Base-by-base conservation (phyloP, 2,888 invertebrate genomes). In the Drosophila dives region DNA sequence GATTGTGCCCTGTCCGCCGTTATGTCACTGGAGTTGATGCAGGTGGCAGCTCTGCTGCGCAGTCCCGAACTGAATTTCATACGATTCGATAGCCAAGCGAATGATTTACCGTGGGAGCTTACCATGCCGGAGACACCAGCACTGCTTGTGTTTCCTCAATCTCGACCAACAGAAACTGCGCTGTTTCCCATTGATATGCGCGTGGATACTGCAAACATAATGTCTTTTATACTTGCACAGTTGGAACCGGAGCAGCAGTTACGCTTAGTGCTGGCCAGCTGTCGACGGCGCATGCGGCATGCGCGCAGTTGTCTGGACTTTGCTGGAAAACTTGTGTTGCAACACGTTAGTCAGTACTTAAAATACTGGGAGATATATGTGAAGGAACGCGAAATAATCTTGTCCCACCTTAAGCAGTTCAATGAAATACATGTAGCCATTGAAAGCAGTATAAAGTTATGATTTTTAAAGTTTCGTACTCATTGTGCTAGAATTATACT, bases 31-130 rank as follows among this genome's bases (percentile, higher is more conserved):
- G 94, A 95, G 38, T 95, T 96, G 86, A 93, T 96, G 67, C 95
- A 95, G 51, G 73, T 91, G 12, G 74, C 91, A 10, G 75, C 89
- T 8, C 50, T 83, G 11, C 61, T 91, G 6, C 70, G 71, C 11
- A 69, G 81, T 33, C 68, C 78, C 0, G 79, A 85, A 34, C 56
- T 91, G 11, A 71, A 92, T 67, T 95, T 96, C 83, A 95, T 95
- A 29, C 94, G 97, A 23, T 95, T 98, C 42, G 97, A 98, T 93
- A 97, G 96, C 26, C 96, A 96, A 86, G 94, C 95, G 1, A 98
- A 98, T 94, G 97, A 97, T 93, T 94, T 98, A 80, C 97, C 97
- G 1, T 98, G 98, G 97, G 91, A 93, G 33, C 86, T 91, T 42
- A 96, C 96, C 49, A 96, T 96, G 94, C 95, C 96, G 74, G 94